Evolutionary conservation across 2,888 invertebrate species (phyloP).

Genomic region (Drosophila quinaria): DNA sequence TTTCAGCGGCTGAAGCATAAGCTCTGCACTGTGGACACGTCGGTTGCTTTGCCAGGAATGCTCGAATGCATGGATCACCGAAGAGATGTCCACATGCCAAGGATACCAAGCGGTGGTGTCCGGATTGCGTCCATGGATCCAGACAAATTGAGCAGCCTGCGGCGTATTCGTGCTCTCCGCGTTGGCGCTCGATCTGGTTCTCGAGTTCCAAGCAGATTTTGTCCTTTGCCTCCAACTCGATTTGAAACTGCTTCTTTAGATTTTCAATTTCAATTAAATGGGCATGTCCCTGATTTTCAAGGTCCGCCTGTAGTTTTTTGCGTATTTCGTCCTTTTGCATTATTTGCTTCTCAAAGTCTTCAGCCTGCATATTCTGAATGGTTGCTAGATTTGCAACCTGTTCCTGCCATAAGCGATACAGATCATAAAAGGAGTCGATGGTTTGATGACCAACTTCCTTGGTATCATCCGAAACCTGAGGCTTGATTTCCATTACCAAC

Average conservation of each 20-base stretch:
- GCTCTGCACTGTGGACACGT: constrained; percentile 36
- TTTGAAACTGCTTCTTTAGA: not conserved
- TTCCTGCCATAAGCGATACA: constrained; percentile 1
- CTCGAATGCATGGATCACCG: constrained; percentile 24
- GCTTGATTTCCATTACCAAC: not conserved
- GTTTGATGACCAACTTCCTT: not conserved
- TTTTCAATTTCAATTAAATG: constrained; percentile 21
- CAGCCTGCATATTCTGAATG: constrained; percentile 16
- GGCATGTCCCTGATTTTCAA: constrained; percentile 22
- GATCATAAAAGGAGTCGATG: not conserved
- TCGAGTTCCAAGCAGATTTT: constrained; percentile 21
- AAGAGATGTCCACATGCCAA: constrained; percentile 45
- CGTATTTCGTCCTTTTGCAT: constrained; percentile 13
- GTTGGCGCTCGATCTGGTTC: constrained; percentile 3
- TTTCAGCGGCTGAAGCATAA: rapidly evolving
- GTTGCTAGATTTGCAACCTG: constrained; percentile 12
- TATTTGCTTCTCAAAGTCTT: constrained; percentile 26
- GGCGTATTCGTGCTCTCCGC: not conserved
- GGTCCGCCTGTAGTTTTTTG: not conserved
- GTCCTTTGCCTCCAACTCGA: constrained; percentile 12
- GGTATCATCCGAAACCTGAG: not conserved
- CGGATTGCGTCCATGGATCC: constrained; percentile 18
- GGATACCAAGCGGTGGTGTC: constrained; percentile 27
- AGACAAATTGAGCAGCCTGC: constrained; percentile 34
- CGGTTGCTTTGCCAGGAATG: rapidly evolving